These are phyloP conservation scores for Fukomys damarensis DNA, from an alignment of 2,113 vertebrate species.

Conservation along the genomic window DNA sequence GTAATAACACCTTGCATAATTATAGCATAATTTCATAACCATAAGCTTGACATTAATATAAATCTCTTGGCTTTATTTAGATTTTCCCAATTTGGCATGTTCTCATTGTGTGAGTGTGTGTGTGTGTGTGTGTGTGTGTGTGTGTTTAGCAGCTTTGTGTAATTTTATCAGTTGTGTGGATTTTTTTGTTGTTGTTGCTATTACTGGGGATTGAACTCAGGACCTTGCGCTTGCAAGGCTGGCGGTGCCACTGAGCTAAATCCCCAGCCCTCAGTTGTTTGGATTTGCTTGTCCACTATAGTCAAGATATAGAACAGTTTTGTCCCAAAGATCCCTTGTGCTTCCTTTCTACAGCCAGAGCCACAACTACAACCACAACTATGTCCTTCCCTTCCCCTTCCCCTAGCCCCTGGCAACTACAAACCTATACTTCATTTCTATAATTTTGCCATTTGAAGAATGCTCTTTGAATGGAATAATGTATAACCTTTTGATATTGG, in stretches of 20 bases:
- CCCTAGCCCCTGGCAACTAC: not conserved
- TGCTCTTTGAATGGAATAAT: not conserved
- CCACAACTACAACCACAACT: not conserved
- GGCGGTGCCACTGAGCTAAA: too few relatives aligned
- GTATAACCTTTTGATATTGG: not conserved
- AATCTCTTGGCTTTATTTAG: not conserved
- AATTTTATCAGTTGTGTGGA: not conserved
- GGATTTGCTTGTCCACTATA: not conserved
- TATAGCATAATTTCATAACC: constrained; percentile 30
- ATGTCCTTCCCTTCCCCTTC: not conserved
- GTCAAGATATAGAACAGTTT: not conserved
- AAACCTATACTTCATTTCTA: not conserved
- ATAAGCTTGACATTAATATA: not conserved
- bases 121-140: not conserved
- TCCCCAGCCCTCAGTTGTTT: not conserved
- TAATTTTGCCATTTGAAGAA: constrained; percentile 57
- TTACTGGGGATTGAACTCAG: too few relatives aligned
- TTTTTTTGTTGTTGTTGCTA: too few relatives aligned
- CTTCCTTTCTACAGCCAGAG: not conserved
- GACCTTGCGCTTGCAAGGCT: too few relatives aligned
- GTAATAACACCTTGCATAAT: not conserved
- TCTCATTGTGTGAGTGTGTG: not conserved
- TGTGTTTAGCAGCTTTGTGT: not conserved
- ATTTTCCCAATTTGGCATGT: not conserved
- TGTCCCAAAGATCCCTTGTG: not conserved